phyloP scores from a whole-genome alignment of 2,888 invertebrate species.

The Doris montereyensis region DNA sequence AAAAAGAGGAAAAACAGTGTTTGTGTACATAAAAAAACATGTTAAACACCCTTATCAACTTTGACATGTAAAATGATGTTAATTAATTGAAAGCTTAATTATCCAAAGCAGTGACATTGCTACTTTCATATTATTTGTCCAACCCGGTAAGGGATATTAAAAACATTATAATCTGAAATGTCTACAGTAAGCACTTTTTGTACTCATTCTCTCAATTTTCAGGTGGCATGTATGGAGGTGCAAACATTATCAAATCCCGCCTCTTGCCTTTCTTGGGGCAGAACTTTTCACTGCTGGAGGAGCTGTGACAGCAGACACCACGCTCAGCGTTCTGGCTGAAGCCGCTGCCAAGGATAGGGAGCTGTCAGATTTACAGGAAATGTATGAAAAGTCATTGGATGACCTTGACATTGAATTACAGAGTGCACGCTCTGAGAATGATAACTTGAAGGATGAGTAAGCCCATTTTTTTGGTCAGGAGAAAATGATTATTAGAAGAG shows the following conservation, averaged over 20 bases:
- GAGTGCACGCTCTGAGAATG: conserved; percentile 60
- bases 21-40: too few species aligned
- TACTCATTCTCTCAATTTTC: too few species aligned
- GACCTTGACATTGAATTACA: conserved; percentile 65
- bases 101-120: too few species aligned
- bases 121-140: too few species aligned
- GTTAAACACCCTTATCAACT: too few species aligned
- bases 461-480: conserved; percentile 43
- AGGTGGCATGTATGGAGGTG: conserved; percentile 71
- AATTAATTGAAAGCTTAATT: too few species aligned
- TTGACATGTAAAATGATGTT: too few species aligned
- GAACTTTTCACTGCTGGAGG: conserved; percentile 64
- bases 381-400: conserved; percentile 65
- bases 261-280: conserved; percentile 69
- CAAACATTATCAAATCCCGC: conserved; percentile 68
- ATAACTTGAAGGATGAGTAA: conserved; percentile 68
- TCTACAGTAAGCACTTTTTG: too few species aligned
- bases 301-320: conserved; percentile 60
- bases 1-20: too few species aligned
- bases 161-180: too few species aligned
- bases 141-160: too few species aligned
- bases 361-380: conserved; percentile 63
- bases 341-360: conserved; percentile 67
- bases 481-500: not conserved
- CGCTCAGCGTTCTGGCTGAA: conserved; percentile 64